Base-by-base conservation (phyloP, 2,113 vertebrate genomes). In the Mirza zaza region DNA sequence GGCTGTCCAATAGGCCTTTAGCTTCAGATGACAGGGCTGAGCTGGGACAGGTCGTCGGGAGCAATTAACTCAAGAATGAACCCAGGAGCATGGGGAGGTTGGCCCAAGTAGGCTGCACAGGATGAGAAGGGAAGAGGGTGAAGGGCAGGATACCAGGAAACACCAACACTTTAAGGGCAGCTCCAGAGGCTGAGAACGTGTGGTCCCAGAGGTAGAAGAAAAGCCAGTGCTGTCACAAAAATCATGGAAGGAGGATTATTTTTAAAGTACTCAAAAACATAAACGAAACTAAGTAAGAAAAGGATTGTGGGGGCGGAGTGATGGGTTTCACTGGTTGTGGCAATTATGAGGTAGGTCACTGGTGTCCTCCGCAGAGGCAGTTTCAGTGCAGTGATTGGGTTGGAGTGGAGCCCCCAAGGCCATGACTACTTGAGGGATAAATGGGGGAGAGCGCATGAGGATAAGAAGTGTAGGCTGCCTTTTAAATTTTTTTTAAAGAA, bases 381-480 rank as follows among this genome's bases (percentile, higher is more conserved):
- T 10, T 52, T 73, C 36, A 11, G 3, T 52, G 71, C 29, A 75
- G 6, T 34, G 23, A 79, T 34, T 63, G 17, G 5, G 18, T 18
- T 59, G 1, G 42, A 71, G 11, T 82, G 2, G 50, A 59, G 21
- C 5, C 52, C 29, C 13, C 21, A 68, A 15, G 21, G 23, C 34
- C n/a, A 8, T 80, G 34, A 27, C 27, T 68, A 27, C 27, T 68
- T 55, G 55, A 81, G 20, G 27, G 13, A 27, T 61, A 21, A 73
- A 27, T 61, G 6, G 18, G 11, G 15, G 1, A 84, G 57, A 39
- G 6, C 12, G 11, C 8, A 1, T 57, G 45, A 42, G 13, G 23
- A 6, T 3, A 65, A 27, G 0, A 6, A 76, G 15, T 27, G 0
- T 3, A 20, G 27, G 21, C 11, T 45, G 5, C 23, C 55, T 23